Evolutionary conservation across 2,797 vertebrate genomes (phyloP).

Genomic region (Cyprinodon diabolis): DNA sequence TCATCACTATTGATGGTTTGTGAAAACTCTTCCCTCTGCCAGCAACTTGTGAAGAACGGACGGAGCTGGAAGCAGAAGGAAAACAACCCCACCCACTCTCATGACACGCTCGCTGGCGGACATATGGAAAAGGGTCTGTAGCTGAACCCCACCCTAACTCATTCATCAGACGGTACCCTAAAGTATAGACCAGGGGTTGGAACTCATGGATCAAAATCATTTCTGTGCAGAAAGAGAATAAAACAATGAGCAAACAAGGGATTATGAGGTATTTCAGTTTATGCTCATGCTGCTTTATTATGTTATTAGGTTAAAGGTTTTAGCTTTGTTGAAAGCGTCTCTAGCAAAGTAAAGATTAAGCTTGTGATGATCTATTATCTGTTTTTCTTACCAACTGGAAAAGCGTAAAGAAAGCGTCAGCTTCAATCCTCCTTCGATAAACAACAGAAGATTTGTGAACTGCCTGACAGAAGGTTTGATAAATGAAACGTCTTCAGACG

Average conservation of each 20-base stretch:
- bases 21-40: slow-evolving; percentile 58
- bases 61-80: slow-evolving; percentile 36
- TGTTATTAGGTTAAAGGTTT: slow-evolving; percentile 5
- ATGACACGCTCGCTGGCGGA: slow-evolving; percentile 46
- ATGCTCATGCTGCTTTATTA: not conserved
- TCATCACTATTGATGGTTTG: slow-evolving; percentile 62
- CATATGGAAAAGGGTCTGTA: slow-evolving; percentile 74
- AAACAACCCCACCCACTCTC: slow-evolving; percentile 58
- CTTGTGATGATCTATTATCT: not conserved
- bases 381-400: not conserved
- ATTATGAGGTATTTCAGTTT: not conserved
- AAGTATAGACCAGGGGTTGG: not conserved
- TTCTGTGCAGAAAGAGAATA: not conserved
- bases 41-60: slow-evolving; percentile 57
- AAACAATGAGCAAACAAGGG: not conserved
- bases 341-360: not conserved
- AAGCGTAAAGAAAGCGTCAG: slow-evolving; percentile 2
- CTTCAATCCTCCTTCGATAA: not conserved
- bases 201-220: not conserved
- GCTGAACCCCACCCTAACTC: slow-evolving; percentile 64
- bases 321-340: not conserved
- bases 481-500: slow-evolving; percentile 63
- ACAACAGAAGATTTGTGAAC: slow-evolving; percentile 32
- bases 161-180: slow-evolving; percentile 23
- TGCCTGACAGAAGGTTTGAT: slow-evolving; percentile 52